Evolutionary conservation across 1,140 invertebrate species (phyloP).

Genomic region (Lineus longissimus): DNA sequence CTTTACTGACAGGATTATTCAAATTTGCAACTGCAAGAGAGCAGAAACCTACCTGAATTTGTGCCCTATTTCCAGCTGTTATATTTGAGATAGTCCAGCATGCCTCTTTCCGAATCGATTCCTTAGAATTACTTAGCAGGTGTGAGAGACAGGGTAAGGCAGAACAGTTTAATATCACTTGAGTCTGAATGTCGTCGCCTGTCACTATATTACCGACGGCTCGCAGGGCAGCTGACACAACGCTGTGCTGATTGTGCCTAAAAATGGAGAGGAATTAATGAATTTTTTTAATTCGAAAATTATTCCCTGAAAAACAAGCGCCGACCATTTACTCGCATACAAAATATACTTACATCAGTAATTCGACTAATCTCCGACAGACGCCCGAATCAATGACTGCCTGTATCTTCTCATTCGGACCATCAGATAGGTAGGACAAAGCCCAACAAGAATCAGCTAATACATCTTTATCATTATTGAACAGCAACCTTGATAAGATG

Average conservation of each 20-base stretch:
- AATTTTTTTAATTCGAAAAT: no score
- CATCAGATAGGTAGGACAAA: conserved; percentile 89
- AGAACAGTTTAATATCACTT: conserved; percentile 70
- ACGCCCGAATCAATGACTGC: conserved; percentile 95
- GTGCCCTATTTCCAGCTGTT: conserved; percentile 89
- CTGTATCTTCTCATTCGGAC: conserved; percentile 97
- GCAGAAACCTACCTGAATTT: conserved; percentile 69
- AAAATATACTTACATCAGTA: conserved; percentile 68
- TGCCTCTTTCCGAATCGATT: conserved; percentile 90
- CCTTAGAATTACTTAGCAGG: conserved; percentile 70
- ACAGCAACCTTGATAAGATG: conserved; percentile 79
- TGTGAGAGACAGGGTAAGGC: conserved; percentile 81
- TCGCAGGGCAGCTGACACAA: conserved; percentile 89
- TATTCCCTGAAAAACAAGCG: no score
- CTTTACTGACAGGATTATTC: not conserved
- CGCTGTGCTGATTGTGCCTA: conserved; percentile 83
- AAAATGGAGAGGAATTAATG: conserved; percentile 34
- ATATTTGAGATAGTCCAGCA: conserved; percentile 99
- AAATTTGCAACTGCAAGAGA: no score
- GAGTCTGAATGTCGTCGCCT: conserved; percentile 94
- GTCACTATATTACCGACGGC: conserved; percentile 98
- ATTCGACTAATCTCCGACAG: conserved; percentile 86
- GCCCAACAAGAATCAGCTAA: conserved; percentile 95
- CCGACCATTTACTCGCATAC: not conserved
- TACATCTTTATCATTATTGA: conserved; percentile 86